Conservation (phyloP, 2,113 vertebrate species). For the Formicarius rufipectus region DNA sequence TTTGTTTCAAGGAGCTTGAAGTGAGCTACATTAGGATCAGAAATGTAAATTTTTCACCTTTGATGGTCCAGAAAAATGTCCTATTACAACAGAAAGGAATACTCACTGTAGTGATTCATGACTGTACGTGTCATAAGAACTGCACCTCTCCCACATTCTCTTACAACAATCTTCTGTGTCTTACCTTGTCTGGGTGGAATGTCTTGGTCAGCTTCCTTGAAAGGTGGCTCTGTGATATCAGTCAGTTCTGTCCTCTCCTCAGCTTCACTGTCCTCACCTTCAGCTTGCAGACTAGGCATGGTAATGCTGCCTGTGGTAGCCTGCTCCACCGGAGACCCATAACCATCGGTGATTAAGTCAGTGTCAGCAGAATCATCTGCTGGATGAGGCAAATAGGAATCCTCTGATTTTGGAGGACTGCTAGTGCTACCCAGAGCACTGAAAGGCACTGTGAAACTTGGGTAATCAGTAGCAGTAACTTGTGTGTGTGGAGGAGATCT, state of each 20-base stretch:
- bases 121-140: neutral
- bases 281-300: neutral
- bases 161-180: neutral
- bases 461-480: neutral
- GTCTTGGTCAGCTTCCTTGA: neutral
- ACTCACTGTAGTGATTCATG: rapidly evolving
- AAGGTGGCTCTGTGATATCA: neutral
- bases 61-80: neutral
- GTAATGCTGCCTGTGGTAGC: neutral
- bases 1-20: neutral
- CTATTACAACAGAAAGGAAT: neutral
- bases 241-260: neutral
- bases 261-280: neutral
- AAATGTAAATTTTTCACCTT: neutral
- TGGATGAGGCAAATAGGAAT: slow-evolving; percentile 20
- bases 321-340: neutral
- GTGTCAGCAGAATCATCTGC: slow-evolving; percentile 38
- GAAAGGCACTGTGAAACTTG: slow-evolving; percentile 21
- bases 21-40: neutral
- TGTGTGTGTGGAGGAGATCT: neutral
- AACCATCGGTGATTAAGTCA: neutral
- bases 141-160: neutral
- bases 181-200: slow-evolving; percentile 11
- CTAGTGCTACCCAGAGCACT: neutral
- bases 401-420: neutral